phyloP scores from a whole-genome alignment of 2,113 vertebrate genomes.

The Sander lucioperca region DNA sequence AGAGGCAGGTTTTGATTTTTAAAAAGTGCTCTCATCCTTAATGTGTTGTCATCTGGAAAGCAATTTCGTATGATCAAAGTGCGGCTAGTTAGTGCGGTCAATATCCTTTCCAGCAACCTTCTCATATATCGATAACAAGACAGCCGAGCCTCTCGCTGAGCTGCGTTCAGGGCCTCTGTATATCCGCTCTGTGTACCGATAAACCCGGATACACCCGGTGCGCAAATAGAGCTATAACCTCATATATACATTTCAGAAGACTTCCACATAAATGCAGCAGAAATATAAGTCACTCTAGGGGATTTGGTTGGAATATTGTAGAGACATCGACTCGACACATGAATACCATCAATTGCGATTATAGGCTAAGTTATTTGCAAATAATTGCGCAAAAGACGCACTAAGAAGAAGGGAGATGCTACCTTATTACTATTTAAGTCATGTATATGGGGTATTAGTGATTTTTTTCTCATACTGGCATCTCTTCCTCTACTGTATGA shows the following conservation, averaged over 20 bases:
- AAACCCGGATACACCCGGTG: conserved; percentile 16
- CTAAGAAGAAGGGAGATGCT: too few species aligned
- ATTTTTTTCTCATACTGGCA: neutral
- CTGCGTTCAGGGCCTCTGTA: conserved; percentile 59
- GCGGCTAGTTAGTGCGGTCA: conserved; percentile 80
- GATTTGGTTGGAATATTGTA: neutral
- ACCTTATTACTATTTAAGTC: neutral
- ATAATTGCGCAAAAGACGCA: conserved; percentile 26
- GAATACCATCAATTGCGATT: conserved; percentile 3
- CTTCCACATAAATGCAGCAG: neutral
- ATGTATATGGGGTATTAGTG: neutral
- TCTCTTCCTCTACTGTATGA: conserved; percentile 44
- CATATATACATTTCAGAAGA: neutral
- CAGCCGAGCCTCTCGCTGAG: conserved; percentile 64
- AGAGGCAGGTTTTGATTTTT: conserved; percentile 66
- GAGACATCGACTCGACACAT: neutral
- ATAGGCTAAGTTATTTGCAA: conserved; percentile 5
- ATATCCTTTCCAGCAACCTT: conserved; percentile 74
- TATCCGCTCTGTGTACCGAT: conserved; percentile 24
- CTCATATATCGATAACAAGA: conserved; percentile 77
- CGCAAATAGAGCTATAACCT: conserved; percentile 22
- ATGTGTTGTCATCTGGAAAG: conserved; percentile 78
- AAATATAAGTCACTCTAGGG: neutral
- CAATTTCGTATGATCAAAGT: conserved; percentile 78
- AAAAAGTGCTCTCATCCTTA: conserved; percentile 73